phyloP scores from a whole-genome alignment of 2,797 vertebrate genomes.

The Champsocephalus gunnari region DNA sequence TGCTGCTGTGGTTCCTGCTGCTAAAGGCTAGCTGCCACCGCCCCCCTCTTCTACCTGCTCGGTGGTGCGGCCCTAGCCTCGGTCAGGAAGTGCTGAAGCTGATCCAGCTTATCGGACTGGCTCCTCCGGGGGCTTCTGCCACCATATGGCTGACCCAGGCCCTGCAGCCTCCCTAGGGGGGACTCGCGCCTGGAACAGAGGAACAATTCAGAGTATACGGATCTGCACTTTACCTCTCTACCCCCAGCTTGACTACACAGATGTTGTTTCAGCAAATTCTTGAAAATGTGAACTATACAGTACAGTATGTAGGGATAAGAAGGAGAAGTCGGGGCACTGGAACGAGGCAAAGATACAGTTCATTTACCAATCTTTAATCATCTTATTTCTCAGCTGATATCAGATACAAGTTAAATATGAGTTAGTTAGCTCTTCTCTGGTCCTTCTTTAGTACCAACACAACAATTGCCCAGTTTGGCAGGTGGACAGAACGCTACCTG shows the following conservation, averaged over 20 bases:
- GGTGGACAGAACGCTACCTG: constrained; percentile 31
- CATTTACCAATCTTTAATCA: constrained; percentile 49
- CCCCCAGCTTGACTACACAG: constrained; percentile 88
- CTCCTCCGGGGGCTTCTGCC: constrained; percentile 90
- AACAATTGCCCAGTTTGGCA: constrained; percentile 17
- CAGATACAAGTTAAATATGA: constrained; percentile 6
- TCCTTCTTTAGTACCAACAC: neutral
- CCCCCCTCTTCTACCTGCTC: constrained; percentile 70
- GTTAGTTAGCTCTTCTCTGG: neutral
- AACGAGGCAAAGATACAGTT: constrained; percentile 53
- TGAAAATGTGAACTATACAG: constrained; percentile 79
- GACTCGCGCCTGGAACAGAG: constrained; percentile 85
- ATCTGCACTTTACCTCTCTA: constrained; percentile 79
- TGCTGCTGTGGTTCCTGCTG: constrained; percentile 74
- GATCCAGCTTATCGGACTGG: constrained; percentile 91
- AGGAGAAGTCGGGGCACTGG: constrained; percentile 9
- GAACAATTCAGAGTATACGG: constrained; percentile 83
- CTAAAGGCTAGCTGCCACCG: constrained; percentile 67
- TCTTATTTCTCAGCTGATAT: constrained; percentile 25
- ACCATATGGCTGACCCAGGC: constrained; percentile 94
- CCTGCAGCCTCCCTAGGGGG: constrained; percentile 88
- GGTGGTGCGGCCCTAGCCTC: constrained; percentile 79
- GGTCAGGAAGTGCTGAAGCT: constrained; percentile 86
- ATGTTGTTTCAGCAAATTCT: constrained; percentile 90
- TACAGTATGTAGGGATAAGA: constrained; percentile 4